Evolutionary conservation across 2,113 vertebrate genomes (phyloP).

Genomic region (Pterocles burchelli): DNA sequence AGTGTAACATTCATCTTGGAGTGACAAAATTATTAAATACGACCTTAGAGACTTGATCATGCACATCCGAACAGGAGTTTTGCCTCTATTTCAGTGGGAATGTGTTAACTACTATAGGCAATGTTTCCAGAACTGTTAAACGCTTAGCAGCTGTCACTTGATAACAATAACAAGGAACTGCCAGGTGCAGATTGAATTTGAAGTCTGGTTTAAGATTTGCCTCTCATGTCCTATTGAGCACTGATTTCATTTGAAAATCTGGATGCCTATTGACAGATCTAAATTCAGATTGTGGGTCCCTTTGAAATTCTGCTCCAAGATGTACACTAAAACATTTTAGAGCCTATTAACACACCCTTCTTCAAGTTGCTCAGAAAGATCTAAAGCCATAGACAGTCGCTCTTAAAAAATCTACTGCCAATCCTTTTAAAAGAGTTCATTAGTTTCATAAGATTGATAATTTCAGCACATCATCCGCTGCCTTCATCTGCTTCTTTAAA

Average conservation of each 20-base stretch:
- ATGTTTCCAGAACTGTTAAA: background rate
- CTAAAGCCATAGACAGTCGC: background rate
- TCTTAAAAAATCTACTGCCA: background rate
- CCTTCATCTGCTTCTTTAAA: background rate
- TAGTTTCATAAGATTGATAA: background rate
- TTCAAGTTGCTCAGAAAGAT: background rate
- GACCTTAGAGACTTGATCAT: background rate
- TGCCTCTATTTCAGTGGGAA: background rate
- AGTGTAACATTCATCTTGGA: background rate
- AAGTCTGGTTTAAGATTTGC: background rate
- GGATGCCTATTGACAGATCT: background rate
- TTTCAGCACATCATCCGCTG: background rate
- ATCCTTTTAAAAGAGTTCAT: background rate
- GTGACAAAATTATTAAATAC: background rate
- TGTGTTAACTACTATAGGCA: background rate
- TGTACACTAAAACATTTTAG: background rate
- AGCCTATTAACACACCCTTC: background rate
- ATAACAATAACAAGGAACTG: background rate
- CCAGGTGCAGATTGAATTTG: background rate
- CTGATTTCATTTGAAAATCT: background rate
- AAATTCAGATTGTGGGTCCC: background rate
- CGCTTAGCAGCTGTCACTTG: background rate
- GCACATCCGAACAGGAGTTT: background rate
- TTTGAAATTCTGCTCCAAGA: background rate
- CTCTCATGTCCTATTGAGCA: background rate